Evolutionary conservation across 2,888 invertebrate species (phyloP).

Genomic region (Microctonus aethiopoides): DNA sequence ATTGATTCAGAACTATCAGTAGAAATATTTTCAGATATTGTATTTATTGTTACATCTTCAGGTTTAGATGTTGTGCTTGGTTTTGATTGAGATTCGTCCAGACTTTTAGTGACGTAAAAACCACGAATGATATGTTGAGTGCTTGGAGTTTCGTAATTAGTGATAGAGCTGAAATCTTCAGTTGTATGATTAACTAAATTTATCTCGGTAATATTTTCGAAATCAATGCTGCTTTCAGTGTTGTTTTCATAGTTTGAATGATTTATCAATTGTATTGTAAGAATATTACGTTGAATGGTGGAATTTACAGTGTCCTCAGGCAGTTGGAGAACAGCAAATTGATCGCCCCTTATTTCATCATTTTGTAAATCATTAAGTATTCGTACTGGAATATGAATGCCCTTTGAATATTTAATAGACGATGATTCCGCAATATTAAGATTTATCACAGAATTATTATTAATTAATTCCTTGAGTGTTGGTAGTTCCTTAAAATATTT

Average conservation of each 20-base stretch:
- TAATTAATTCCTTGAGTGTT: slow-evolving; percentile 59
- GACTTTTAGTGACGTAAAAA: slow-evolving; percentile 45
- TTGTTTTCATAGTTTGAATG: not conserved
- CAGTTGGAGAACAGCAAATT: slow-evolving; percentile 42
- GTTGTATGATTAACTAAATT: slow-evolving; percentile 21
- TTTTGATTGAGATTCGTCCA: slow-evolving; percentile 21
- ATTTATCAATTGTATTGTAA: slow-evolving; percentile 36
- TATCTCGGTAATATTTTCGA: slow-evolving; percentile 5
- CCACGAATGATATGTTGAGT: slow-evolving; percentile 34
- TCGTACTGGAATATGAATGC: slow-evolving; percentile 43
- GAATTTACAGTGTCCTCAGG: slow-evolving; percentile 43
- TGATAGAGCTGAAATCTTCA: slow-evolving; percentile 45
- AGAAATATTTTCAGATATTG: too few relatives aligned
- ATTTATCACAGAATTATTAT: slow-evolving; percentile 40
- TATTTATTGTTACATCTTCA: too few relatives aligned
- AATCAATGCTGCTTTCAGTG: not conserved
- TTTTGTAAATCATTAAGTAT: slow-evolving; percentile 42
- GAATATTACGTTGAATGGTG: slow-evolving; percentile 35
- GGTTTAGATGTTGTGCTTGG: not conserved
- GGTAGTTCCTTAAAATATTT: slow-evolving; percentile 51
- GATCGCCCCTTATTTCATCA: slow-evolving; percentile 34
- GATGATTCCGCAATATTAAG: slow-evolving; percentile 6
- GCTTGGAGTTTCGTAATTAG: slow-evolving; percentile 36
- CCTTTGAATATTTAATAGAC: slow-evolving; percentile 6
- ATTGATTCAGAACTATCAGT: not conserved